Percentiles rank a stretch among this genome's conserved stretches.
phyloP scores from a whole-genome alignment of 2,888 invertebrate genomes.

The Fragum fragum region DNA sequence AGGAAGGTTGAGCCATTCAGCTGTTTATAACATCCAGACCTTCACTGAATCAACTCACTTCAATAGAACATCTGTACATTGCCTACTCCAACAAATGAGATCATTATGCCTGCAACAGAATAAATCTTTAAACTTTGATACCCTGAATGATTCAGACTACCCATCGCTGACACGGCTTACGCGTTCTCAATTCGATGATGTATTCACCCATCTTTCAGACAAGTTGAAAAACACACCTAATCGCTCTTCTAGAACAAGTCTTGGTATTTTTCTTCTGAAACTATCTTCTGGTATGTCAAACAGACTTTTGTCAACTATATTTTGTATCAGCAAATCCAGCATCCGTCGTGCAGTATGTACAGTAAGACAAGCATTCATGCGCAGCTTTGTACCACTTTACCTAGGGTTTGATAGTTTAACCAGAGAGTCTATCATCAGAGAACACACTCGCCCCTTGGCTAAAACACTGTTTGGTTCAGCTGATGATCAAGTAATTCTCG shows the following conservation, averaged over 20 bases:
- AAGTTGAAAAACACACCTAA: constrained; percentile 39
- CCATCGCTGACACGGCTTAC: constrained; percentile 33
- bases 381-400: constrained; percentile 40
- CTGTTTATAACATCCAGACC: background rate
- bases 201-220: background rate
- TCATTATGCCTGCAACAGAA: background rate
- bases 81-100: too few relatives aligned
- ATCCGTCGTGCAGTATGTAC: constrained; percentile 45
- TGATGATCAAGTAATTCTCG: constrained; percentile 42
- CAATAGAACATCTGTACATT: too few relatives aligned
- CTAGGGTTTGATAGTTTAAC: constrained; percentile 42
- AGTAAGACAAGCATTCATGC: constrained; percentile 42
- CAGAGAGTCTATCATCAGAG: constrained; percentile 43
- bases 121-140: background rate
- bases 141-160: constrained; percentile 18
- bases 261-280: constrained; percentile 58
- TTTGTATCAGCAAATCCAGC: constrained; percentile 50
- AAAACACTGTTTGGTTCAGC: constrained; percentile 36
- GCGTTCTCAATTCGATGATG: constrained; percentile 40
- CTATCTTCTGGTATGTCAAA: constrained; percentile 53
- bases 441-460: constrained; percentile 55
- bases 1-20: background rate
- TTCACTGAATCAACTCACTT: too few relatives aligned
- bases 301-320: constrained; percentile 49
- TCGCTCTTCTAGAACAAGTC: constrained; percentile 35